Evolutionary conservation across 2,888 invertebrate genomes (phyloP).

Genomic region (Rosalia funebris): DNA sequence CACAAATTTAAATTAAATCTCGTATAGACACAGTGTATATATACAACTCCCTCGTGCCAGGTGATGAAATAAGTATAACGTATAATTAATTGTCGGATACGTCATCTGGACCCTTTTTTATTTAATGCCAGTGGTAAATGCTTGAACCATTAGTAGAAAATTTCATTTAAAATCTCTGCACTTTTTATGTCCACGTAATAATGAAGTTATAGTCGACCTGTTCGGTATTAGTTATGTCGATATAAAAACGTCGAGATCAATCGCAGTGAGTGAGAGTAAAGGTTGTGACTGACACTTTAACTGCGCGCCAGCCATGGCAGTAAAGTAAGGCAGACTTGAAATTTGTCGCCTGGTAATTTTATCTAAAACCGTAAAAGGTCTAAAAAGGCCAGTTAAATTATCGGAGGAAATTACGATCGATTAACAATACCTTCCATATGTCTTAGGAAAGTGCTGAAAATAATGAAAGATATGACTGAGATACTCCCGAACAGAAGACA

Average conservation of each 20-base stretch:
- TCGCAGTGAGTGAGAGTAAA: not conserved
- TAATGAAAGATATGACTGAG: no score
- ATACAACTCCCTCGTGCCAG: no score
- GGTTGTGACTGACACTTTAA: conserved; percentile 54
- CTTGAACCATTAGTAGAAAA: conserved; percentile 40
- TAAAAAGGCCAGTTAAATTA: conserved; percentile 34
- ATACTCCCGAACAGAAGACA: no score
- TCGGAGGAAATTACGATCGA: conserved; percentile 4
- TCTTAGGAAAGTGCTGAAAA: no score
- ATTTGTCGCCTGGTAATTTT: conserved; percentile 53
- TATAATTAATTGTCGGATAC: no score
- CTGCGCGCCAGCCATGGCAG: conserved; percentile 46
- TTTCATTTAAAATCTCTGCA: conserved; percentile 46
- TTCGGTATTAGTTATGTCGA: conserved; percentile 12
- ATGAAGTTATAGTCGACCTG: conserved; percentile 34
- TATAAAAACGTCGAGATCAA: conserved; percentile 21
- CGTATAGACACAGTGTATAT: no score
- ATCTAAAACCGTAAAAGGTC: conserved; percentile 33
- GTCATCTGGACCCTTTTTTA: no score
- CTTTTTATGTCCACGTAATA: conserved; percentile 40
- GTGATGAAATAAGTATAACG: no score
- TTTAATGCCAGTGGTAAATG: not conserved
- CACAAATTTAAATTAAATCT: no score
- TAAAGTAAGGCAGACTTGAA: conserved; percentile 50
- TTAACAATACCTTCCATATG: no score